These are phyloP conservation scores for Epicauta chinensis DNA, from an alignment of 1,140 invertebrate species.

Conservation along the genomic window DNA sequence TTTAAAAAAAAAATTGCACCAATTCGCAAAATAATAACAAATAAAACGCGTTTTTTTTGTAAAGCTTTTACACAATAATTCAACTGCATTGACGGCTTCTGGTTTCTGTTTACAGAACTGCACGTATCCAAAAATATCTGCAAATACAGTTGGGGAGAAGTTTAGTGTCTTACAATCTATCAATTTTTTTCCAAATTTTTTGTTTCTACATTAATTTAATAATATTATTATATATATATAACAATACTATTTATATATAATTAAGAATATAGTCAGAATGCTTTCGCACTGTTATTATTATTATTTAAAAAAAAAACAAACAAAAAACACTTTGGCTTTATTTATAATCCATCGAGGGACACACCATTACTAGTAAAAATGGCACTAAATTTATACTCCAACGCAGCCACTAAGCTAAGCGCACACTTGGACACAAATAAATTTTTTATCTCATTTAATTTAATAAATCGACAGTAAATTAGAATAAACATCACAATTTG, in stretches of 20 bases:
- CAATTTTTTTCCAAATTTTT: too few relatives aligned
- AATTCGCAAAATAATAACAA: constrained; percentile 13
- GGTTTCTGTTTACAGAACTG: constrained; percentile 2
- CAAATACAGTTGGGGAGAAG: constrained; percentile 17
- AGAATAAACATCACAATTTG: constrained; percentile 30
- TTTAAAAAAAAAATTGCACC: constrained; percentile 10
- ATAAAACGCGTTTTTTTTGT: too few relatives aligned
- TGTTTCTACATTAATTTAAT: constrained; percentile 44
- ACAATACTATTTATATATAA: constrained; percentile 43
- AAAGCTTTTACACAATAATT: too few relatives aligned
- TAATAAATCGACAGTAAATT: constrained; percentile 33
- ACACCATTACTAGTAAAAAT: constrained; percentile 45
- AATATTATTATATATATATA: constrained; percentile 41
- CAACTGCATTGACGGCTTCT: constrained; percentile 11
- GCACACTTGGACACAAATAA: constrained; percentile 35
- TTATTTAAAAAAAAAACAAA: too few relatives aligned
- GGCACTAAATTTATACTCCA: constrained; percentile 45
- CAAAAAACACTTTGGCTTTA: constrained; percentile 49
- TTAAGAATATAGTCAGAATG: constrained; percentile 45
- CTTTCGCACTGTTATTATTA: constrained; percentile 45
- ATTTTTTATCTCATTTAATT: constrained; percentile 12
- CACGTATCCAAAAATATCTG: constrained; percentile 12
- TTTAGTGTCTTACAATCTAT: constrained; percentile 38
- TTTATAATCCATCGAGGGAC: constrained; percentile 38
- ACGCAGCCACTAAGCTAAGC: constrained; percentile 35